These are phyloP conservation scores for Protobothrops mucrosquamatus DNA, from an alignment of 2,113 vertebrate species.

Conservation along the genomic window DNA sequence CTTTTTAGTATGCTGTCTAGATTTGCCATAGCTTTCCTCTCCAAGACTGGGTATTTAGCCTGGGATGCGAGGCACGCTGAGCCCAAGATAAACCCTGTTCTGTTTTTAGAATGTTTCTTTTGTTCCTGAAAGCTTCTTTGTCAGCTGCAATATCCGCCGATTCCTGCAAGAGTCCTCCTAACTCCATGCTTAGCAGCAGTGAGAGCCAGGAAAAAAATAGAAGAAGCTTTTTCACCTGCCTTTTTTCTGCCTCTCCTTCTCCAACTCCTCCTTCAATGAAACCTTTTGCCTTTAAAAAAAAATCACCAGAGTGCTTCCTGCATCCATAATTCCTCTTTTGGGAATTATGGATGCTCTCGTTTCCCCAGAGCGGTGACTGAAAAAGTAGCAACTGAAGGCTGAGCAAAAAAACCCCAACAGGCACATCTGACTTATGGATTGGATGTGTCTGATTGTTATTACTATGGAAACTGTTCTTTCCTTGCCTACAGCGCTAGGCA, in stretches of 20 bases:
- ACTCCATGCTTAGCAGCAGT: fast-evolving
- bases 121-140: background rate
- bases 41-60: background rate
- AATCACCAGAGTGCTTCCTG: fast-evolving
- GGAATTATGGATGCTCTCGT: background rate
- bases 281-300: background rate
- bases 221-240: fast-evolving
- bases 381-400: fast-evolving
- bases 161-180: slow-evolving; percentile 59
- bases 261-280: too few species aligned
- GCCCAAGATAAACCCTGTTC: fast-evolving
- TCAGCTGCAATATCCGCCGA: slow-evolving; percentile 26
- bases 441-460: background rate
- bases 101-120: background rate
- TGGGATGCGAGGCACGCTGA: background rate
- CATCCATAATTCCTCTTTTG: background rate
- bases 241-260: fast-evolving
- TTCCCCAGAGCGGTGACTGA: fast-evolving
- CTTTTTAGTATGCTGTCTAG: too few species aligned
- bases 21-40: background rate
- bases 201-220: fast-evolving
- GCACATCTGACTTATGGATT: fast-evolving
- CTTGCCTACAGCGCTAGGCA: background rate
- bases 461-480: background rate
- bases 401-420: background rate